Base-by-base conservation (phyloP, 2,888 invertebrate species). In the Oxytorus armatus region DNA sequence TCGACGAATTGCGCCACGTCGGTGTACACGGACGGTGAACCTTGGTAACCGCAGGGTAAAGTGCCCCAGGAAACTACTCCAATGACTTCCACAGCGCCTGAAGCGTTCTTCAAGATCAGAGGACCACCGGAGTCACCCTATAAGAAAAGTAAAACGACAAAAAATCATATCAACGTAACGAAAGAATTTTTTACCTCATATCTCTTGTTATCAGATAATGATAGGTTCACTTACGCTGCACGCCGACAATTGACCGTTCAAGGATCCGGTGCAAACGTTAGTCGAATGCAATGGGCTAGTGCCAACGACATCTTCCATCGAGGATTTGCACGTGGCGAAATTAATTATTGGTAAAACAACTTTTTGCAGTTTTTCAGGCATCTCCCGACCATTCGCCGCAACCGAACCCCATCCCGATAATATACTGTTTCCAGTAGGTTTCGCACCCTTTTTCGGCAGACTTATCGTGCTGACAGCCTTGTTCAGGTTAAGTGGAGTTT, bases 21-120 rank as follows among this genome's bases (percentile, higher is more conserved):
- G 1, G 92, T 92, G 85, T 90, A 93, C 5, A 93, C 90, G 0
- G 93, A 92, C 5, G 93, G 93, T 7, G 85, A 69, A 29, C 92
- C 91, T n/a, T 55, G 70, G 5, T 84, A n/a, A 1, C 92, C 93
- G 69, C 93, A 93, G 65, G 93, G 93, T 42, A 92, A 87, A 18
- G 90, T 89, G 23, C 90, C 87, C 92, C 93, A 81, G 92, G 93
- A 87, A 94, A 96, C 91, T 89, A 93, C 78, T 92, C 94, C 85
- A 90, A 93, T 1, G 94, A 96, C 89, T 95, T 96, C 92, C 93
- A 95, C 85, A 93, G 95, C 83, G 93, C 94, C 73, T 93, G 94
- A 18, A 95, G 95, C 1, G 2, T 73, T 79, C 1, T 47, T 77
- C 18, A 92, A 83, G 16, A 93, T 93, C 21, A 94, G 78, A 0